A percentile compares a stretch with the other conserved stretches of the same genome.
Conservation (phyloP, 2,888 invertebrate genomes). For the Eristalis arbustorum region DNA sequence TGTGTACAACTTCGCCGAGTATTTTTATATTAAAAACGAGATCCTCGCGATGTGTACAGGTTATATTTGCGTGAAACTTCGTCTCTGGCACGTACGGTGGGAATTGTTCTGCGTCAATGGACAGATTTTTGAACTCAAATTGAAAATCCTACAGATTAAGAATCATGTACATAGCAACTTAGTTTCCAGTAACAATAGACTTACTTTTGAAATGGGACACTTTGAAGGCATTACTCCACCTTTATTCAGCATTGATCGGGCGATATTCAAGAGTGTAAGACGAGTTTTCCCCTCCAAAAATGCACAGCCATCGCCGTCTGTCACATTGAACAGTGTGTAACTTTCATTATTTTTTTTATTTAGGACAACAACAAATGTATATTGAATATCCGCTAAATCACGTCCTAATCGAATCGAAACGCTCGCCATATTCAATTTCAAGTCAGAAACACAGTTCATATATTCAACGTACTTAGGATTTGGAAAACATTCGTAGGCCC, state of each 20-base stretch:
- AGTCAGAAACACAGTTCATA: not conserved
- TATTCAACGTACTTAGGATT: not conserved
- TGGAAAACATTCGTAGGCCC: not conserved
- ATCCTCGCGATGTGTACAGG: not conserved
- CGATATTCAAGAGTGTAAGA: not conserved
- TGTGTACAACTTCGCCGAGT: not conserved
- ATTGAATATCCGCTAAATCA: not conserved
- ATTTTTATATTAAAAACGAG: not conserved
- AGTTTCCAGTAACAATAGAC: not conserved
- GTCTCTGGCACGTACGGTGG: slow-evolving; percentile 20
- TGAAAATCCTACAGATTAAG: not conserved
- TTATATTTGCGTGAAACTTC: not conserved
- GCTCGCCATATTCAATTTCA: not conserved
- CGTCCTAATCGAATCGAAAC: not conserved
- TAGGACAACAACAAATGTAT: not conserved
- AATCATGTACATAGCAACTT: not conserved
- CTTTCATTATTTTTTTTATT: not conserved
- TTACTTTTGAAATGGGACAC: slow-evolving; percentile 23
- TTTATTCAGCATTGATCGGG: not conserved
- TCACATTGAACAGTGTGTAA: not conserved
- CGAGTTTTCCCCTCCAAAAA: not conserved
- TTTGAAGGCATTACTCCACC: slow-evolving; percentile 2
- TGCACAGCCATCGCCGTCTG: not conserved
- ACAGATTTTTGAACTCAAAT: not conserved
- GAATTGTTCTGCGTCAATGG: slow-evolving; percentile 17